A percentile compares a stretch with the other conserved stretches of the same genome.
Evolutionary conservation across 1,140 invertebrate species (phyloP).

Genomic region (Vollenhovia emeryi): DNA sequence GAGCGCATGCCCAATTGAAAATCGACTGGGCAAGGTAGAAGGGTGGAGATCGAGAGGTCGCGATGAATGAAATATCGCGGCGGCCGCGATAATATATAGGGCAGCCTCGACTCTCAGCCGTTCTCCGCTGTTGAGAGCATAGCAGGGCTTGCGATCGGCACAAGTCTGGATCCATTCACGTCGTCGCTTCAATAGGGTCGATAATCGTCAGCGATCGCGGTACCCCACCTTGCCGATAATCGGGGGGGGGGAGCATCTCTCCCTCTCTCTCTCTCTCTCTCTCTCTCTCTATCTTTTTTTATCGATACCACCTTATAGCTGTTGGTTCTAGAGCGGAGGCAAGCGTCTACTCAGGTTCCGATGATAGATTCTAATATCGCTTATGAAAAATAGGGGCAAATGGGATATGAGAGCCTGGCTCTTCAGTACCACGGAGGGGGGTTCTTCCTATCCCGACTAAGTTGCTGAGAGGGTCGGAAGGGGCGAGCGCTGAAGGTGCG

Average conservation of each 20-base stretch:
- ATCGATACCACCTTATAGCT: constrained; percentile 67
- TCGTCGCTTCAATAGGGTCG: constrained; percentile 76
- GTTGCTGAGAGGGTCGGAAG: not conserved
- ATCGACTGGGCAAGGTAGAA: constrained; percentile 27
- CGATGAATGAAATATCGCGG: constrained; percentile 75
- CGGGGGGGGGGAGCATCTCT: not conserved
- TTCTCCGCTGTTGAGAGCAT: constrained; percentile 29
- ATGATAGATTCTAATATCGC: constrained; percentile 77
- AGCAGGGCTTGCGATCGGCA: constrained; percentile 50
- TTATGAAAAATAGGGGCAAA: constrained; percentile 76
- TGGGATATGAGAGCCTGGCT: constrained; percentile 73
- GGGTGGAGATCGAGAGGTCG: constrained; percentile 52
- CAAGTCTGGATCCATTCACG: constrained; percentile 73
- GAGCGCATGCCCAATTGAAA: constrained; percentile 51
- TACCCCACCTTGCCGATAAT: constrained; percentile 73
- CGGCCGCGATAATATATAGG: constrained; percentile 67
- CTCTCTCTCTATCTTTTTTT: constrained; percentile 63
- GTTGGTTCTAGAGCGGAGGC: constrained; percentile 32
- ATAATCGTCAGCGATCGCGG: constrained; percentile 79
- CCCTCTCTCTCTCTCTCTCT: constrained; percentile 9
- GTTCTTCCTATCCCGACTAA: constrained; percentile 36
- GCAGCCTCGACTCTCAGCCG: constrained; percentile 55
- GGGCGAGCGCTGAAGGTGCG: constrained; percentile 26
- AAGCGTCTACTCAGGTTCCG: constrained; percentile 51
- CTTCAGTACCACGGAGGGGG: constrained; percentile 57